A percentile compares a stretch with the other conserved stretches of the same genome.
phyloP scores from a whole-genome alignment of 2,888 invertebrate species.

The Gari tellinella region DNA sequence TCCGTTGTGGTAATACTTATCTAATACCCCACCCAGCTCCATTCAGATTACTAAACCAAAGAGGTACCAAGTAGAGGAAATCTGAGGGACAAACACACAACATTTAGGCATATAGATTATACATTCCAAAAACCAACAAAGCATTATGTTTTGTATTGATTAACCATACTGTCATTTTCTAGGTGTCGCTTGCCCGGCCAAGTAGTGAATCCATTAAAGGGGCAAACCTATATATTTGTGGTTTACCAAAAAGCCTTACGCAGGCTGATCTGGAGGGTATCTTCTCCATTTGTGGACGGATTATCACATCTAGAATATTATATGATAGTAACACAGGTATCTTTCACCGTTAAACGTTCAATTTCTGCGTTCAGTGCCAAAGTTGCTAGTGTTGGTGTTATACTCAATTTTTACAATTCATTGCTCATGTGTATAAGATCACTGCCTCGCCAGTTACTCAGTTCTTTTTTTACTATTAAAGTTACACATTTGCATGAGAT shows the following conservation, averaged over 20 bases:
- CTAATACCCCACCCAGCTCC: conserved; percentile 14
- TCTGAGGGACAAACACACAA: background rate
- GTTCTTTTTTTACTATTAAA: conserved; percentile 10
- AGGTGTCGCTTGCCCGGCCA: conserved; percentile 85
- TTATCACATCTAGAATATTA: conserved; percentile 85
- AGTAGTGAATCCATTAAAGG: conserved; percentile 85
- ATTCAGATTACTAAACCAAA: background rate
- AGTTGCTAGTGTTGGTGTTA: conserved; percentile 51
- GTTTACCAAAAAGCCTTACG: conserved; percentile 84
- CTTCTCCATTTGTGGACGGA: conserved; percentile 84
- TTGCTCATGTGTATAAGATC: conserved; percentile 45
- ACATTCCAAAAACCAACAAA: background rate
- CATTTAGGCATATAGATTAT: too few species aligned
- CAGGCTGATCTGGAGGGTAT: conserved; percentile 84
- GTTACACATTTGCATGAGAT: conserved; percentile 26
- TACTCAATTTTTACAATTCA: conserved; percentile 40
- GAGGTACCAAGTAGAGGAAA: background rate
- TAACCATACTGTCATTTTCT: conserved; percentile 66
- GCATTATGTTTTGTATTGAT: background rate
- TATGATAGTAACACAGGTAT: conserved; percentile 84
- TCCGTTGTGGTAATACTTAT: conserved; percentile 4
- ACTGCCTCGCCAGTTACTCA: conserved; percentile 40
- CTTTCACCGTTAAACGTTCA: conserved; percentile 56
- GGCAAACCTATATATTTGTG: conserved; percentile 85
- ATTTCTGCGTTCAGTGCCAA: conserved; percentile 51